These are phyloP conservation scores for Danionella dracula DNA, from an alignment of 2,797 vertebrate species.

Conservation along the genomic window DNA sequence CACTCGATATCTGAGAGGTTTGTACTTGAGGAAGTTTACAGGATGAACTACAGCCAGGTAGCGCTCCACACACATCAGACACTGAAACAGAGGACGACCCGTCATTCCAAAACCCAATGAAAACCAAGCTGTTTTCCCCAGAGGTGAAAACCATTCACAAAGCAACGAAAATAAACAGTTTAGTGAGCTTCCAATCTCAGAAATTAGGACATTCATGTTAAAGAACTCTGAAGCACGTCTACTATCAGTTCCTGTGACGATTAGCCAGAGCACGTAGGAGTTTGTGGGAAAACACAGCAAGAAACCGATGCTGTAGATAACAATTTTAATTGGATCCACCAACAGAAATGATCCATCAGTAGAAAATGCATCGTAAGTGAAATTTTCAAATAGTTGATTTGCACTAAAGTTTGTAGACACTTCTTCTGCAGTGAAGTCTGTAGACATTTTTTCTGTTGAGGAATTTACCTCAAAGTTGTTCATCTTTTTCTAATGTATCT, in stretches of 20 bases:
- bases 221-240: not conserved
- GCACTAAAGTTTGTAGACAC: too few relatives aligned
- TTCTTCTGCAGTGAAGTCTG: too few relatives aligned
- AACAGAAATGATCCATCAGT: too few relatives aligned
- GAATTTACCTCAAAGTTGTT: too few relatives aligned
- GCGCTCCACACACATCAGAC: not conserved
- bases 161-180: too few relatives aligned
- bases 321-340: too few relatives aligned
- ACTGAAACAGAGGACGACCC: not conserved
- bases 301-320: too few relatives aligned
- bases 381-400: too few relatives aligned
- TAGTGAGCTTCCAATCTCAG: not conserved
- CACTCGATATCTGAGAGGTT: not conserved
- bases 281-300: not conserved
- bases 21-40: not conserved
- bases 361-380: too few relatives aligned
- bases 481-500: too few relatives aligned
- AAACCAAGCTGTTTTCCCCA: not conserved
- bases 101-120: not conserved
- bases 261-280: not conserved
- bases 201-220: not conserved
- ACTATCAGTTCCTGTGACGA: not conserved
- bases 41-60: not conserved
- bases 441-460: too few relatives aligned
- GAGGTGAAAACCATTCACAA: not conserved